Evolutionary conservation across 2,797 vertebrate species (phyloP).

Genomic region (Peromyscus melanophrys): DNA sequence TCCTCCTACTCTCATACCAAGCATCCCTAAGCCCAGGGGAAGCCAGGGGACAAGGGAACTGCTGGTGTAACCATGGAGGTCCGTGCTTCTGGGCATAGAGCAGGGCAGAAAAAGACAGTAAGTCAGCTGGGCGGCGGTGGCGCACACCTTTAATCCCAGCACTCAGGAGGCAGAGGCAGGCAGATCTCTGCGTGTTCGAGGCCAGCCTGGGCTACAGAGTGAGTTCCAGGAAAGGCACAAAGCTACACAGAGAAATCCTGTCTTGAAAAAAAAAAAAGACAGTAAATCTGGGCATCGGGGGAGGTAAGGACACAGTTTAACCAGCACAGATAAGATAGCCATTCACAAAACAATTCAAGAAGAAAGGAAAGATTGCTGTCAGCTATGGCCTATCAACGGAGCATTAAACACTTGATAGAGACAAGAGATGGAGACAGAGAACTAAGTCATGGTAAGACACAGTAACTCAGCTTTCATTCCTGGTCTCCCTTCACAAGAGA

Average conservation of each 20-base stretch:
- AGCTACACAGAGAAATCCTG: too few species aligned
- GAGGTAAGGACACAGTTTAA: neutral
- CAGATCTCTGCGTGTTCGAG: too few species aligned
- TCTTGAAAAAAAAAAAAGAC: too few species aligned
- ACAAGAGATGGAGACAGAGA: neutral
- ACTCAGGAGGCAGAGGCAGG: too few species aligned
- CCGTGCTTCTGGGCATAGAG: neutral
- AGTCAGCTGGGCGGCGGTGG: too few species aligned
- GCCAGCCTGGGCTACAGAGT: too few species aligned
- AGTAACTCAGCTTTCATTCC: neutral
- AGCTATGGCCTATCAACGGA: neutral
- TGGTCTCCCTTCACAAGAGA: conserved; percentile 9
- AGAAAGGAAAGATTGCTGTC: conserved; percentile 22
- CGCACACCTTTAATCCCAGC: too few species aligned
- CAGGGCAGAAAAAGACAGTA: neutral
- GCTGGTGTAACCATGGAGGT: neutral
- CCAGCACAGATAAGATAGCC: conserved; percentile 26
- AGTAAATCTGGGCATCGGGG: neutral
- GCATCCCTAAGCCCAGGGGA: neutral
- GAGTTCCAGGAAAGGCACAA: too few species aligned
- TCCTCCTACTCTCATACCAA: neutral
- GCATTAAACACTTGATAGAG: neutral
- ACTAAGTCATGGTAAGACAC: neutral
- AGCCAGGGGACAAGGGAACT: neutral
- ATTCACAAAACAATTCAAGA: conserved; percentile 40